Percentiles rank a stretch among this genome's conserved stretches.
phyloP scores from a whole-genome alignment of 2,888 invertebrate genomes.

The Toxonevra muliebris region DNA sequence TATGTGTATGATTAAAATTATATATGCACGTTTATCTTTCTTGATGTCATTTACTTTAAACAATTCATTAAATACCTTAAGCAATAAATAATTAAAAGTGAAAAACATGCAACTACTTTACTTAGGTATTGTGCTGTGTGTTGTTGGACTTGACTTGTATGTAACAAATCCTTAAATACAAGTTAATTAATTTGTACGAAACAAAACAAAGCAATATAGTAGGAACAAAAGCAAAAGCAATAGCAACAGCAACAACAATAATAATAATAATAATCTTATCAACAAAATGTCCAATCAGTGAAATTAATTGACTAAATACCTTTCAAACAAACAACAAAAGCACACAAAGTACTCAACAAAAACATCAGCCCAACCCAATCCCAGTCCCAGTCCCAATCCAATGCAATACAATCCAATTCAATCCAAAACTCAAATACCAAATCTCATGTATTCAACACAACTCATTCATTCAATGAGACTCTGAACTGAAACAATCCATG shows the following conservation, averaged over 20 bases:
- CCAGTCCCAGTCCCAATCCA: background rate
- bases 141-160: constrained; percentile 11
- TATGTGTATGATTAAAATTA: background rate
- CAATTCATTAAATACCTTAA: background rate
- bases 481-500: background rate
- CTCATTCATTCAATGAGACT: background rate
- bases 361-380: background rate
- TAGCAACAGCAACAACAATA: no score
- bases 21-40: background rate
- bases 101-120: background rate
- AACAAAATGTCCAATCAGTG: constrained; percentile 48
- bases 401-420: background rate
- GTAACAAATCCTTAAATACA: constrained; percentile 22
- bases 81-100: background rate
- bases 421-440: background rate
- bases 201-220: no score
- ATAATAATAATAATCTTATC: constrained; percentile 17
- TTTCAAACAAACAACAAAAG: constrained; percentile 10
- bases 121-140: constrained; percentile 34
- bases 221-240: no score
- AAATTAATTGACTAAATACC: constrained; percentile 54
- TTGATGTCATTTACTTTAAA: no score
- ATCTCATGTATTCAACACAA: background rate
- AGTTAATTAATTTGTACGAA: constrained; percentile 33
- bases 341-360: constrained; percentile 11